Evolutionary conservation across 2,113 vertebrate genomes (phyloP), one percentile per base, ranked within the genome.

Genomic region (Chionomys nivalis): DNA sequence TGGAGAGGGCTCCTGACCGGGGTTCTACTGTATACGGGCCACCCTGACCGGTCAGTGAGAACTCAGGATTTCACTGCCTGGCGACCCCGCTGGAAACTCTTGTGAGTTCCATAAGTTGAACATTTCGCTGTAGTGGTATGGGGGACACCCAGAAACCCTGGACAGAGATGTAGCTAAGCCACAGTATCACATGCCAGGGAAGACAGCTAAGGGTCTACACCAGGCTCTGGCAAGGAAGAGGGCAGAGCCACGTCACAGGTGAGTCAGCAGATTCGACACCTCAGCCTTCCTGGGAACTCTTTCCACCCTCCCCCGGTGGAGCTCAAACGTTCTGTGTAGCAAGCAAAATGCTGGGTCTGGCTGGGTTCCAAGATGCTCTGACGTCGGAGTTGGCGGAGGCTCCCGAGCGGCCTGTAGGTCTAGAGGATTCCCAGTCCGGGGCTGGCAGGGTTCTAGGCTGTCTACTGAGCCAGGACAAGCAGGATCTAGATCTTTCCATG

Each of bases 391-490:
- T 77, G 77, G 86, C 82, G 42, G 87, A 33, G 82, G 17, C 47
- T 94, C 61, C 28, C 24, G 70, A 42, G 72, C 1, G 1, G 75
- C 68, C 91, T 85, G 55, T 33, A 2, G 28, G n/a, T 91, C 63
- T 36, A 65, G n/a, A 79, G n/a, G 88, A 44, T 66, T 90, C 42
- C 36, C 8, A 13, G 39, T 55, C 89, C 31, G 39, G 63, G 92
- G 77, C 96, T 87, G 90, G 17, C 63, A 75, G 75, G 73, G 47
- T 83, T 95, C 91, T 85, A 82, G 33, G 63, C 9, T 73, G 23
- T 61, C 70, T 65, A 68, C 3, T n/a, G n/a, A 52, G n/a, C 68
- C n/a, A 33, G 83, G 52, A 36, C 11, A 66, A 36, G 55, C 42
- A 83, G 70, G 42, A 63, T 93, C 76, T 88, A 75, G 94, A 42